Conservation (phyloP, 2,888 invertebrate species). For the Galeopsomyia nigrocyanea region DNA sequence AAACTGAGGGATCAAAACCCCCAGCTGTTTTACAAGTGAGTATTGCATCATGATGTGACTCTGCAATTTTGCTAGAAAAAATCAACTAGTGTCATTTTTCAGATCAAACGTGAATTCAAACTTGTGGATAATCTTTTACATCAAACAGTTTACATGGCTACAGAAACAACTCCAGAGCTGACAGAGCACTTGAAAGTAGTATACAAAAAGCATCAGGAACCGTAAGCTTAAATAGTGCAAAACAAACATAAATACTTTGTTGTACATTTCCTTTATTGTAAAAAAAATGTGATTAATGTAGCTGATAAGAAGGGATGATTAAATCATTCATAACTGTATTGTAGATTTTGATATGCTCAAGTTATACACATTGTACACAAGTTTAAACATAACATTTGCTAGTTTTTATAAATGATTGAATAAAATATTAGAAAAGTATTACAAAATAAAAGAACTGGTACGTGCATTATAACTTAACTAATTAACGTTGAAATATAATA, state of each 20-base stretch:
- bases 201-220: constrained; percentile 60
- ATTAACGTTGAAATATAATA: no score
- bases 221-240: constrained; percentile 22
- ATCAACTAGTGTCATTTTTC: constrained; percentile 17
- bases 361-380: no score
- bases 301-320: no score
- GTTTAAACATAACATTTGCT: no score
- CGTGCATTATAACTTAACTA: no score
- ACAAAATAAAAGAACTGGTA: no score
- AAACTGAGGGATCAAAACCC: constrained; percentile 70
- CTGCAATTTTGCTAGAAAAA: not conserved
- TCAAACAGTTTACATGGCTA: constrained; percentile 72
- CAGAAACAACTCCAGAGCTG: constrained; percentile 70
- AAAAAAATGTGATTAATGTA: not conserved
- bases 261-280: no score
- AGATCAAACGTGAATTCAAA: constrained; percentile 68
- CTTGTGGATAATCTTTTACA: constrained; percentile 62
- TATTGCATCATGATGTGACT: not conserved
- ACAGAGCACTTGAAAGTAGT: constrained; percentile 72
- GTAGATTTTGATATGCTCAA: no score
- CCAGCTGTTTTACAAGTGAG: constrained; percentile 70
- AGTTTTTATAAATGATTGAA: no score
- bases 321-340: no score
- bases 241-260: not conserved
- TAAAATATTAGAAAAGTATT: no score